Conservation (phyloP, 1,140 invertebrate genomes). For the Ridgeia piscesae region DNA sequence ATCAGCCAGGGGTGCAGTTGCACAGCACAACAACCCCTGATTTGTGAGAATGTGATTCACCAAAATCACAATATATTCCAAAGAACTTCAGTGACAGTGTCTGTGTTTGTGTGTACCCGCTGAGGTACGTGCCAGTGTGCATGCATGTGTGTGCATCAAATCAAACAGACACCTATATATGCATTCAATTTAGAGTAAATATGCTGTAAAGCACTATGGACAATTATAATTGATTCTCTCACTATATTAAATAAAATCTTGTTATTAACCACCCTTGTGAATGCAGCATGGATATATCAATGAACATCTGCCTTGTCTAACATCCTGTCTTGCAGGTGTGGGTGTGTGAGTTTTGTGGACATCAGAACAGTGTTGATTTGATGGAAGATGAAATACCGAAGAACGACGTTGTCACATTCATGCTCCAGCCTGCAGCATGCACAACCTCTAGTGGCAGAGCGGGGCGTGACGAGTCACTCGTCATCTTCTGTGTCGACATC, state of each 20-base stretch:
- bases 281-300: neutral
- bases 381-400: constrained; percentile 47
- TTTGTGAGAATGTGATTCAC: too few relatives aligned
- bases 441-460: constrained; percentile 38
- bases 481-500: constrained; percentile 55
- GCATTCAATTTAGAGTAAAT: neutral
- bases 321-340: constrained; percentile 41
- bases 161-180: neutral
- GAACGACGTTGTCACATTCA: constrained; percentile 48
- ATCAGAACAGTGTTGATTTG: constrained; percentile 45
- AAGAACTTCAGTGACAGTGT: too few relatives aligned
- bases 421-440: constrained; percentile 45
- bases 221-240: neutral
- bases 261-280: neutral
- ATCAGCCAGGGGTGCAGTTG: too few relatives aligned
- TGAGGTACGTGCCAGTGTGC: neutral
- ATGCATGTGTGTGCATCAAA: neutral
- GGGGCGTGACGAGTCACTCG: constrained; percentile 46
- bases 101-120: too few relatives aligned
- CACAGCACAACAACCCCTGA: too few relatives aligned
- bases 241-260: neutral
- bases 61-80: too few relatives aligned
- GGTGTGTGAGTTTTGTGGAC: constrained; percentile 52
- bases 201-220: too few relatives aligned
- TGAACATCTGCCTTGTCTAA: neutral